Percentiles rank a stretch among this genome's conserved stretches.
Conservation (phyloP, 2,797 vertebrate species). For the Gorsachius magnificus region DNA sequence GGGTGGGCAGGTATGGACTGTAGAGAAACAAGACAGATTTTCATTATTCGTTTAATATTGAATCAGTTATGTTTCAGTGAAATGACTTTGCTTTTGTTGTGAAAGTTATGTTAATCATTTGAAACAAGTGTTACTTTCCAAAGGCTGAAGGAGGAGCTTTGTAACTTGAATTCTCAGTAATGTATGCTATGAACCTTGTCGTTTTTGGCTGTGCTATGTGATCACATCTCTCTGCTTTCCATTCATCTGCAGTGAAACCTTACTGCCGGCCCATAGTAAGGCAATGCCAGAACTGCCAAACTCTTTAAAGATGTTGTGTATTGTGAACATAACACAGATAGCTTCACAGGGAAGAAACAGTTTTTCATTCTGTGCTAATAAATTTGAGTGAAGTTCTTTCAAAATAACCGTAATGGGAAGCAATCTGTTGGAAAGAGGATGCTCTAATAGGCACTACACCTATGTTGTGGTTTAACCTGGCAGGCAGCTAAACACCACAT, state of each 20-base stretch:
- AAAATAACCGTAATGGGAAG: not conserved
- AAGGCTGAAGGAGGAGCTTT: not conserved
- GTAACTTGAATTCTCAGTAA: not conserved
- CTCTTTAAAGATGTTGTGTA: not conserved
- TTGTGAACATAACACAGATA: not conserved
- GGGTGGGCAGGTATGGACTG: not conserved
- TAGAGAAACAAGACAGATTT: not conserved
- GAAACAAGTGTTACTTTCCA: not conserved
- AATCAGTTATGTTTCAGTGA: not conserved
- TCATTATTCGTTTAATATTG: not conserved
- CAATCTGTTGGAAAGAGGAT: not conserved
- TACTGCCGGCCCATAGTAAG: not conserved
- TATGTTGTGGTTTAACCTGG: too few species aligned
- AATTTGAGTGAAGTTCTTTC: not conserved
- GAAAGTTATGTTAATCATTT: not conserved
- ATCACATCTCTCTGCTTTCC: not conserved
- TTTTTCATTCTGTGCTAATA: not conserved
- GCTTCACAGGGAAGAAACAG: not conserved
- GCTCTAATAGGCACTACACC: not conserved
- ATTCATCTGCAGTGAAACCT: not conserved
- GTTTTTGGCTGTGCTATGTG: not conserved
- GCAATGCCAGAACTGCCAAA: not conserved
- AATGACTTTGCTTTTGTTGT: not conserved
- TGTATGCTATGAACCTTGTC: not conserved
- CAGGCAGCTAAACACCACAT: too few species aligned